Conservation (phyloP, 2,113 vertebrate species). For the Ceyx cyanopectus region DNA sequence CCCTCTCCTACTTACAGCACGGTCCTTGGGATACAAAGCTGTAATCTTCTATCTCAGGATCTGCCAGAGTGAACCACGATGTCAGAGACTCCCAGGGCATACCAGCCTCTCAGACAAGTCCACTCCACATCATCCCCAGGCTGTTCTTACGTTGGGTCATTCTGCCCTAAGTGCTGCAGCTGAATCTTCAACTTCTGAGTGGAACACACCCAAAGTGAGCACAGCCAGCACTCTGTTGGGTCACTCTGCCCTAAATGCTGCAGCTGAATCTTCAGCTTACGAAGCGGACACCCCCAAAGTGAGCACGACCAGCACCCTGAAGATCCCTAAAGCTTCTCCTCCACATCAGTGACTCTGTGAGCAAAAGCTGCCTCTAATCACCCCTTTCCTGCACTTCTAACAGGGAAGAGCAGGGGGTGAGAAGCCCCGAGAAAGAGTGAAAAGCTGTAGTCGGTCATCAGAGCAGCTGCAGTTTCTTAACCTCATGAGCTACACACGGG, state of each 20-base stretch:
- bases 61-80: neutral
- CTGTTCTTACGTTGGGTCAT: neutral
- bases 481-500: neutral
- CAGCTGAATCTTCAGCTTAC: neutral
- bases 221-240: neutral
- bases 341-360: rapidly evolving
- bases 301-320: neutral
- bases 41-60: neutral
- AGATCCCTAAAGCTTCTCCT: neutral
- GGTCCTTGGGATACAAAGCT: neutral
- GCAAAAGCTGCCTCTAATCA: neutral
- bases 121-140: neutral
- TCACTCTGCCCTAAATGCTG: neutral
- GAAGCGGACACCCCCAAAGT: neutral
- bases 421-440: neutral
- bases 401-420: neutral
- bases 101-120: neutral
- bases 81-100: neutral
- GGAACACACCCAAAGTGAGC: neutral
- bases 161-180: neutral
- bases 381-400: neutral
- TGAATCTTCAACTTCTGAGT: neutral
- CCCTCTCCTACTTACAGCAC: rapidly evolving
- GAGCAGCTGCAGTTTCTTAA: conserved; percentile 38
- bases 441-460: neutral